Evolutionary conservation across 2,113 vertebrate genomes (phyloP).

Genomic region (Vidua chalybeata): DNA sequence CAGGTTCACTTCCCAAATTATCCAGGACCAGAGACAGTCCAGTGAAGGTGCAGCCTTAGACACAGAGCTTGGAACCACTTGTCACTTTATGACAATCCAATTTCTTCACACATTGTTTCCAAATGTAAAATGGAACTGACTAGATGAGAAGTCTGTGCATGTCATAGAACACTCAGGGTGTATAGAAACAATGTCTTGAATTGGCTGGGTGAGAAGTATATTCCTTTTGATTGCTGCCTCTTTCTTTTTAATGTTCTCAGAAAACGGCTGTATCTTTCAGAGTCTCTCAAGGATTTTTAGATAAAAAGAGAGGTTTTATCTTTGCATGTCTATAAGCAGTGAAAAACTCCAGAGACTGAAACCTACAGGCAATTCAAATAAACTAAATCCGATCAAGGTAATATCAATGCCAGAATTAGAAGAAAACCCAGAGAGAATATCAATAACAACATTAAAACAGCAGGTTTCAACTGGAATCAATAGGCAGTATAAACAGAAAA

Average conservation of each 20-base stretch:
- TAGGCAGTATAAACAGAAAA: conserved; percentile 89
- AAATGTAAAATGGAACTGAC: conserved; percentile 19
- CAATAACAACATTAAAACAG: conserved; percentile 94
- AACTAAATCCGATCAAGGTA: conserved; percentile 94
- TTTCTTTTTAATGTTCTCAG: conserved; percentile 81
- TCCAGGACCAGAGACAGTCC: neutral
- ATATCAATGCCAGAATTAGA: conserved; percentile 87
- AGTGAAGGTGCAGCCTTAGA: neutral
- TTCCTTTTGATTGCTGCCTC: conserved; percentile 78
- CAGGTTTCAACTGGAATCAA: conserved; percentile 89
- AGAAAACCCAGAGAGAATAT: conserved; percentile 87
- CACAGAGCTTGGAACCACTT: neutral
- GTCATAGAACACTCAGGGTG: conserved; percentile 18
- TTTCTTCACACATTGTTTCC: neutral
- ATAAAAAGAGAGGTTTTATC: conserved; percentile 87
- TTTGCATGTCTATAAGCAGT: conserved; percentile 85
- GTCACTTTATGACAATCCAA: neutral
- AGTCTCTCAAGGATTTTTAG: conserved; percentile 86
- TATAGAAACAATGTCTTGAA: conserved; percentile 64
- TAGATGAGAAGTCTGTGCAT: conserved; percentile 49
- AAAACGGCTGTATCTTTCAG: conserved; percentile 79
- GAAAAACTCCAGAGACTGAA: conserved; percentile 83
- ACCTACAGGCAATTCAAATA: conserved; percentile 89
- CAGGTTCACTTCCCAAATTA: neutral
- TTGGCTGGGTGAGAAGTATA: conserved; percentile 70